These are phyloP conservation scores for Nesoenas mayeri DNA, from an alignment of 2,113 vertebrate genomes.

Conservation along the genomic window DNA sequence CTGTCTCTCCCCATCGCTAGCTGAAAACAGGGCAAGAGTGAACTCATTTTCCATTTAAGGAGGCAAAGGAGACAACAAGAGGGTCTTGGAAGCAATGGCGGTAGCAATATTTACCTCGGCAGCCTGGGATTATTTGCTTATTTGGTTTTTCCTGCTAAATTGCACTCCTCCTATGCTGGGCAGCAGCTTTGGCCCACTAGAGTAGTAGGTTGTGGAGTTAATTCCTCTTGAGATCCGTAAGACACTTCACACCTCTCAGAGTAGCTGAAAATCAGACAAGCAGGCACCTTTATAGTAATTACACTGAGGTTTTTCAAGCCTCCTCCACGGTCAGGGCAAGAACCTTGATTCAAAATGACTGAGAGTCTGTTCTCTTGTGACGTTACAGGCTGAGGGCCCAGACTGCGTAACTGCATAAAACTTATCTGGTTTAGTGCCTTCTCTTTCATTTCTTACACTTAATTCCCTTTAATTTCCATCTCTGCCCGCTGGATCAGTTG, in stretches of 20 bases:
- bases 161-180: not conserved
- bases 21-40: not conserved
- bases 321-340: not conserved
- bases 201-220: not conserved
- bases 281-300: constrained; percentile 35
- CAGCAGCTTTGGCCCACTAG: not conserved
- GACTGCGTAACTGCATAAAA: not conserved
- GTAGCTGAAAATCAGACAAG: constrained; percentile 9
- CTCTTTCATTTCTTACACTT: not conserved
- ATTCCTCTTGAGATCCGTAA: constrained; percentile 22
- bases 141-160: constrained; percentile 5
- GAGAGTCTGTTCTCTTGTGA: not conserved
- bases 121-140: constrained; percentile 6
- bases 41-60: not conserved
- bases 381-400: not conserved
- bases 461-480: not conserved
- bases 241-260: constrained; percentile 36
- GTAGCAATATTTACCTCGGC: not conserved
- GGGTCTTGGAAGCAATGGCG: not conserved
- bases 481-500: not conserved
- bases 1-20: not conserved
- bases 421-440: not conserved
- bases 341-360: not conserved
- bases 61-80: not conserved
- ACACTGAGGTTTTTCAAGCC: not conserved